Evolutionary conservation across 1,140 invertebrate genomes (phyloP).

Genomic region (Drosophila ananassae): DNA sequence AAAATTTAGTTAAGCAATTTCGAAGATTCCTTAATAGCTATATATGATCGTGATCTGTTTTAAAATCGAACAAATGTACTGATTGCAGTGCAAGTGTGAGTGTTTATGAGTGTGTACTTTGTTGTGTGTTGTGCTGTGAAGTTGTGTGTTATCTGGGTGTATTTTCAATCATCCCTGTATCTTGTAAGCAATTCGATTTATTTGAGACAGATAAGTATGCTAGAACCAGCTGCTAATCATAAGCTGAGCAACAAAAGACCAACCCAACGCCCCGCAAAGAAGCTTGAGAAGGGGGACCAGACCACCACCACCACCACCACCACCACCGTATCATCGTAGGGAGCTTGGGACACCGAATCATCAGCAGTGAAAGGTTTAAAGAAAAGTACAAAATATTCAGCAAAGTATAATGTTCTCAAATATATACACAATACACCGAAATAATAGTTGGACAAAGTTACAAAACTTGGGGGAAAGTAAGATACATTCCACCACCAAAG

Average conservation of each 20-base stretch:
- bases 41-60: conserved; percentile 51
- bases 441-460: conserved; percentile 1
- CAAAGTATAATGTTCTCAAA: conserved; percentile 26
- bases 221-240: conserved; percentile 51
- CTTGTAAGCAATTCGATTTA: conserved; percentile 24
- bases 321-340: conserved; percentile 39
- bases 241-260: conserved; percentile 17
- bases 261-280: conserved; percentile 18
- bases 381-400: conserved; percentile 1
- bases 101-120: conserved; percentile 11
- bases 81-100: conserved; percentile 21
- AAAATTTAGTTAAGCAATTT: conserved; percentile 78
- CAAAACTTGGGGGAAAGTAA: conserved; percentile 7
- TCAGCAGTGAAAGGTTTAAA: conserved; percentile 21
- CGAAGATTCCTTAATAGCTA: conserved; percentile 55
- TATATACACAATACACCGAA: conserved; percentile 21
- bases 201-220: conserved; percentile 19
- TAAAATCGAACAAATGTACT: conserved; percentile 44
- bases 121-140: conserved; percentile 22
- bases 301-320: conserved; percentile 32
- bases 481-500: conserved; percentile 31
- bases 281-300: conserved; percentile 33
- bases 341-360: conserved; percentile 31
- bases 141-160: conserved; percentile 17
- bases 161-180: conserved; percentile 12